These are phyloP conservation scores for Cheumatopsyche charites DNA, from an alignment of 1,140 invertebrate genomes.

Conservation along the genomic window DNA sequence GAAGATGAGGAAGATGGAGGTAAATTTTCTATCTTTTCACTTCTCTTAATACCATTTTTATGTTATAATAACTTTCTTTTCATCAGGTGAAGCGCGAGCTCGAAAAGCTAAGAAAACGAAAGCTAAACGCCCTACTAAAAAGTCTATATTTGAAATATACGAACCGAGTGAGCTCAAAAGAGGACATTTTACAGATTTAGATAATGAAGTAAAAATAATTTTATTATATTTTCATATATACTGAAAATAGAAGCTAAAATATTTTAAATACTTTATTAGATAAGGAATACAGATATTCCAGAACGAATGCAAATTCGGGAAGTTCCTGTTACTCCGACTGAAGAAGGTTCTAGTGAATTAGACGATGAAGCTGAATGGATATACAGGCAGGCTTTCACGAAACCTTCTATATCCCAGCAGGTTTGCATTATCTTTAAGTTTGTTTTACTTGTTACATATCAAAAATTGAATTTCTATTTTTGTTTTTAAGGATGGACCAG, in stretches of 20 bases:
- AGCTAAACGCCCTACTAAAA: slow-evolving; percentile 80
- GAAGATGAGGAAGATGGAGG: slow-evolving; percentile 72
- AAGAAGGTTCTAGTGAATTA: slow-evolving; percentile 85
- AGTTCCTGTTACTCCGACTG: slow-evolving; percentile 82
- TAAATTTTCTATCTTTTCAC: slow-evolving; percentile 47
- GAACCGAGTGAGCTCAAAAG: slow-evolving; percentile 97
- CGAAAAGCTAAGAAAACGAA: slow-evolving; percentile 67
- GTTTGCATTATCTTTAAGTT: slow-evolving; percentile 49
- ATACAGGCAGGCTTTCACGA: slow-evolving; percentile 90
- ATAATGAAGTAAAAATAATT: slow-evolving; percentile 77
- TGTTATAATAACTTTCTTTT: slow-evolving; percentile 21
- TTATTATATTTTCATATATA: not conserved
- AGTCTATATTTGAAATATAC: slow-evolving; percentile 94
- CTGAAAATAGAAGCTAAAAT: not conserved
- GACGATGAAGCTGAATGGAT: slow-evolving; percentile 98
- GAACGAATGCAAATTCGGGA: slow-evolving; percentile 91
- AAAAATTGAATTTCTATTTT: not conserved
- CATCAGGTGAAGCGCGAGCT: slow-evolving; percentile 48
- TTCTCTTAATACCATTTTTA: not conserved
- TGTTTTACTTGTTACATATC: slow-evolving; percentile 5
- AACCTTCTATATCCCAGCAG: slow-evolving; percentile 79
- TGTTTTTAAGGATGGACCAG: slow-evolving; percentile 56
- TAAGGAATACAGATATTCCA: slow-evolving; percentile 86
- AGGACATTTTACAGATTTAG: slow-evolving; percentile 93
- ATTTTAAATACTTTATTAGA: slow-evolving; percentile 55